These are phyloP conservation scores for Ibycter americanus DNA, from an alignment of 2,797 vertebrate species.

Conservation along the genomic window DNA sequence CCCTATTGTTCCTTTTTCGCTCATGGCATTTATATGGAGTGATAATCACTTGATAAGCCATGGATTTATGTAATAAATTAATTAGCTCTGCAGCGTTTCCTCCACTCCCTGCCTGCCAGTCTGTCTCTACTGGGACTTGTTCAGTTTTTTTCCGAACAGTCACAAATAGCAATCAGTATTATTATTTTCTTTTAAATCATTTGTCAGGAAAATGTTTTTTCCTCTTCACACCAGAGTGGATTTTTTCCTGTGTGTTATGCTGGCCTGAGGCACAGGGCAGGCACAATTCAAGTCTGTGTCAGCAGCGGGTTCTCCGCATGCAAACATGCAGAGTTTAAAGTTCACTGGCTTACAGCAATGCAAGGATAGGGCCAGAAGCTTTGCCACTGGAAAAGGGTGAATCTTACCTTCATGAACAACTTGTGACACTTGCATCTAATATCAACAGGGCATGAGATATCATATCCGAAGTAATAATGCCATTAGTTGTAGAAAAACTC, in stretches of 20 bases:
- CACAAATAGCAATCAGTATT: neutral
- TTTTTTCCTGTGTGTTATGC: neutral
- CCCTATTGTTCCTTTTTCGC: neutral
- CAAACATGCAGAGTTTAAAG: neutral
- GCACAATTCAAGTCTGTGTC: neutral
- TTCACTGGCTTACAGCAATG: neutral
- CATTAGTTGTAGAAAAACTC: neutral
- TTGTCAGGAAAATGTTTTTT: neutral
- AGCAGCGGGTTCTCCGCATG: neutral
- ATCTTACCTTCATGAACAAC: neutral
- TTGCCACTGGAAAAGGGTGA: neutral
- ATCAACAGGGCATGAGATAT: neutral
- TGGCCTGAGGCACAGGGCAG: neutral
- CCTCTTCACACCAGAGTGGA: neutral
- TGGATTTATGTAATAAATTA: conserved; percentile 48
- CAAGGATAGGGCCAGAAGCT: neutral
- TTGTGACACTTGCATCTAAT: neutral
- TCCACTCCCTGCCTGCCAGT: neutral
- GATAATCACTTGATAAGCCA: conserved; percentile 12
- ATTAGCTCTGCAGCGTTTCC: conserved; percentile 16
- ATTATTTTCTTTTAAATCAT: conserved; percentile 16
- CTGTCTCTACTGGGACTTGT: conserved; percentile 3
- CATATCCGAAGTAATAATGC: neutral
- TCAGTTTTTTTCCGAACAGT: neutral
- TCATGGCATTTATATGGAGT: neutral